phyloP scores from a whole-genome alignment of 2,113 vertebrate genomes.

The Synchiropus splendidus region DNA sequence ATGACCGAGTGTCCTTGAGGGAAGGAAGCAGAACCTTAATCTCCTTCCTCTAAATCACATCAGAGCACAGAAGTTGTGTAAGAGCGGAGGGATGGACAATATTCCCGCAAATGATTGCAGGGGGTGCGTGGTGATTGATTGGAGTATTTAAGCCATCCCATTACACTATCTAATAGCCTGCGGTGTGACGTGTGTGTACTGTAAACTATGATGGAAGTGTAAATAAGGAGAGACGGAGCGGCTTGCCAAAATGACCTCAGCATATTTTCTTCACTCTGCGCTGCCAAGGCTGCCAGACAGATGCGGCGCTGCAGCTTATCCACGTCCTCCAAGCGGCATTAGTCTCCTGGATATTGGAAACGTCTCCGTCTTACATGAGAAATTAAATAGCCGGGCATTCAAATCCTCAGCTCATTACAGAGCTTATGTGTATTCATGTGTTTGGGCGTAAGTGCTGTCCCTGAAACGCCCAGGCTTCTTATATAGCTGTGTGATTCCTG shows the following conservation, averaged over 20 bases:
- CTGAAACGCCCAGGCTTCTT: too few relatives aligned
- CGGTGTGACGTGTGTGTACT: conserved; percentile 30
- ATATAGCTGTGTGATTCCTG: too few relatives aligned
- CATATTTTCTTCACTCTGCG: conserved; percentile 9
- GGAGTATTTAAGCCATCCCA: conserved; percentile 41
- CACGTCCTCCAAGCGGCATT: conserved; percentile 7
- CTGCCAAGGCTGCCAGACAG: conserved; percentile 16
- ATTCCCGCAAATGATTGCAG: conserved; percentile 7
- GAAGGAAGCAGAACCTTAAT: conserved; percentile 39
- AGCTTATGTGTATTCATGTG: conserved; percentile 2
- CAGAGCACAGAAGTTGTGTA: conserved; percentile 13
- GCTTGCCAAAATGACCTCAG: conserved; percentile 41
- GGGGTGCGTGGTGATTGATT: conserved; percentile 35
- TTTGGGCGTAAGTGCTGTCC: too few relatives aligned
- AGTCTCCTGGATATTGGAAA: conserved; percentile 13
- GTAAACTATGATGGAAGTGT: conserved; percentile 43
- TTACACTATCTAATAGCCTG: conserved; percentile 41
- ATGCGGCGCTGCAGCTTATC: conserved; percentile 24
- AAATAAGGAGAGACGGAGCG: conserved; percentile 28
- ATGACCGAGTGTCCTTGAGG: conserved; percentile 54
- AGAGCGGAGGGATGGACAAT: conserved; percentile 26
- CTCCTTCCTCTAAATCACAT: conserved; percentile 27
- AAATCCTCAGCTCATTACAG: conserved; percentile 17
- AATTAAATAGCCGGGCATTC: conserved; percentile 25
- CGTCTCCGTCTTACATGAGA: conserved; percentile 10